Evolutionary conservation across 1,140 invertebrate genomes (phyloP).

Genomic region (Lordiphosa mommai): DNA sequence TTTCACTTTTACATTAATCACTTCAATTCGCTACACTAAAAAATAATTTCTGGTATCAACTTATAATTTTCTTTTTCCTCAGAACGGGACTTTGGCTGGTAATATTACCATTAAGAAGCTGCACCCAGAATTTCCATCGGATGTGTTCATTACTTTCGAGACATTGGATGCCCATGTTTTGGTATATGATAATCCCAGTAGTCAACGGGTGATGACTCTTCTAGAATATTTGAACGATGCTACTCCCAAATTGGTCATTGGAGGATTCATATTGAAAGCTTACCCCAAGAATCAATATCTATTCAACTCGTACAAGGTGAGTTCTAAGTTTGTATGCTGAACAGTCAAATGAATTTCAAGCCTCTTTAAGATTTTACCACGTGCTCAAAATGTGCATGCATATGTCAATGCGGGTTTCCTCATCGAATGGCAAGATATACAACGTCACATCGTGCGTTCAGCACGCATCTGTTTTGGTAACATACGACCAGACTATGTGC

Average conservation of each 20-base stretch:
- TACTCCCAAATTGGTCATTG: conserved; percentile 46
- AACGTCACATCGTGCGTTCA: conserved; percentile 55
- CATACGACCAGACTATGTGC: conserved; percentile 85
- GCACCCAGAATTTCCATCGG: conserved; percentile 87
- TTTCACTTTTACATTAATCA: too few relatives aligned
- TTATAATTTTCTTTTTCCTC: too few relatives aligned
- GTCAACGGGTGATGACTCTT: conserved; percentile 37
- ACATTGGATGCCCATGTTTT: conserved; percentile 82
- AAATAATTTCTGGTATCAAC: too few relatives aligned
- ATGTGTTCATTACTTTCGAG: conserved; percentile 87
- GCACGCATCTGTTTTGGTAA: conserved; percentile 83
- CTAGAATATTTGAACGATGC: conserved; percentile 41
- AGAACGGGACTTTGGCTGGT: conserved; percentile 86
- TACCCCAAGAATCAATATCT: conserved; percentile 48
- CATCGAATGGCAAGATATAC: conserved; percentile 58
- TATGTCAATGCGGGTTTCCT: conserved; percentile 91
- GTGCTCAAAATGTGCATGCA: conserved; percentile 90
- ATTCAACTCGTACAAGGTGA: conserved; percentile 82
- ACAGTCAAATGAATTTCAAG: neutral
- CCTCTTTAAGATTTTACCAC: conserved; percentile 81
- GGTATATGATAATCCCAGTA: conserved; percentile 36
- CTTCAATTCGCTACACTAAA: too few relatives aligned
- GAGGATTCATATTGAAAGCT: conserved; percentile 49
- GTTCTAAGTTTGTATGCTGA: neutral
- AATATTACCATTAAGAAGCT: conserved; percentile 89